phyloP scores from a whole-genome alignment of 1,140 invertebrate genomes.

The Brachionus sp. region DNA sequence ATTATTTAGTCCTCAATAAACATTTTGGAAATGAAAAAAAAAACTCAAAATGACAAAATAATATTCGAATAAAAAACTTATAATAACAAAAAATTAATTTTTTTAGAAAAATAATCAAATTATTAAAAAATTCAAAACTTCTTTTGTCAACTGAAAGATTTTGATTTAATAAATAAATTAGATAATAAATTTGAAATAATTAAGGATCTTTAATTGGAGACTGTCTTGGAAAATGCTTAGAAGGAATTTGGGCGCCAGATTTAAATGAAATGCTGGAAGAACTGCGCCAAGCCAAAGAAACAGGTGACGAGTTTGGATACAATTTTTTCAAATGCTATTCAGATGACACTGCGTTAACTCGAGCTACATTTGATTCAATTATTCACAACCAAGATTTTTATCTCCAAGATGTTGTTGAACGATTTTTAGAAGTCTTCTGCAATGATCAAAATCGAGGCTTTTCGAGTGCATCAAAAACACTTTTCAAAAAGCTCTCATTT shows the following conservation, averaged over 20 bases:
- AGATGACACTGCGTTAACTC: conserved; percentile 75
- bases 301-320: neutral
- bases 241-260: conserved; percentile 37
- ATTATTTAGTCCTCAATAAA: too few species aligned
- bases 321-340: conserved; percentile 50
- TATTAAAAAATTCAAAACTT: too few species aligned
- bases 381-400: conserved; percentile 63
- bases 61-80: too few species aligned
- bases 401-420: conserved; percentile 56
- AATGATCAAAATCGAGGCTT: conserved; percentile 68
- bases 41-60: too few species aligned
- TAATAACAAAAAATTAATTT: too few species aligned
- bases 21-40: too few species aligned
- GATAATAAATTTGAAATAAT: neutral
- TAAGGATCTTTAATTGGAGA: conserved; percentile 34
- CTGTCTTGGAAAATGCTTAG: neutral
- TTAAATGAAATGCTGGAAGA: conserved; percentile 41
- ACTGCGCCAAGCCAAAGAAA: neutral
- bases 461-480: conserved; percentile 65
- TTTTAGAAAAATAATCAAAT: too few species aligned
- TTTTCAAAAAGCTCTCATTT: conserved; percentile 65
- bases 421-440: conserved; percentile 69
- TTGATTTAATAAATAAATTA: neutral
- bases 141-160: neutral
- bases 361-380: conserved; percentile 66